phyloP scores from a whole-genome alignment of 2,797 vertebrate genomes.

The Chromis chromis region DNA sequence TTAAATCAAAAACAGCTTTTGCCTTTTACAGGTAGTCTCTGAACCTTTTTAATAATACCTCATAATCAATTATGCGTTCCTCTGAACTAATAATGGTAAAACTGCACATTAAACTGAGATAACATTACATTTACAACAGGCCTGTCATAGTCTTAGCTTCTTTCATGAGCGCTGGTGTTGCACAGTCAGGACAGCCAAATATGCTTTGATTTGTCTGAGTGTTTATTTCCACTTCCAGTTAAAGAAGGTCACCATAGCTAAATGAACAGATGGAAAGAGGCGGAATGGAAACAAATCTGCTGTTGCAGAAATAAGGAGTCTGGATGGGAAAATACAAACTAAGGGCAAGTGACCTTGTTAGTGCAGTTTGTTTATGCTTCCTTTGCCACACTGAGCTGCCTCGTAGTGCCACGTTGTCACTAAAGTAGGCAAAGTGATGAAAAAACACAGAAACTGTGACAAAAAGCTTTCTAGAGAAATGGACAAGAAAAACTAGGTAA shows the following conservation, averaged over 20 bases:
- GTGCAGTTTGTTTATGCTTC: conserved; percentile 1
- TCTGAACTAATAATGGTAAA: no score
- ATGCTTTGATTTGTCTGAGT: not conserved
- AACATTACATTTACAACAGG: conserved; percentile 2
- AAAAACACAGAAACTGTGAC: conserved; percentile 25
- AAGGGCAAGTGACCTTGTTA: not conserved
- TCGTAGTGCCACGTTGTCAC: conserved; percentile 28
- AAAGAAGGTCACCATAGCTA: not conserved
- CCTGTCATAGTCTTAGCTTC: not conserved
- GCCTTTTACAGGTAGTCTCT: no score
- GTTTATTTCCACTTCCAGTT: conserved; percentile 10
- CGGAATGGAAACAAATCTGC: conserved; percentile 10
- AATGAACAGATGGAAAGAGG: conserved; percentile 21
- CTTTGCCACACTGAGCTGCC: not conserved
- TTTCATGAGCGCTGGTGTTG: not conserved
- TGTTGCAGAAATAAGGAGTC: not conserved
- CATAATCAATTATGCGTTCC: no score
- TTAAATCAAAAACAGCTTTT: no score
- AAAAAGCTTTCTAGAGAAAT: conserved; percentile 56
- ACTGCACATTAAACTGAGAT: no score
- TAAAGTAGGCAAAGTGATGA: conserved; percentile 26
- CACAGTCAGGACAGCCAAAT: no score
- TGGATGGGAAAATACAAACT: conserved; percentile 5
- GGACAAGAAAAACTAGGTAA: conserved; percentile 50
- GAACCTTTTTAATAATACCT: no score